Evolutionary conservation across 2,113 vertebrate species (phyloP), one percentile per base, ranked within the genome.

Genomic region (Loxodonta africana): DNA sequence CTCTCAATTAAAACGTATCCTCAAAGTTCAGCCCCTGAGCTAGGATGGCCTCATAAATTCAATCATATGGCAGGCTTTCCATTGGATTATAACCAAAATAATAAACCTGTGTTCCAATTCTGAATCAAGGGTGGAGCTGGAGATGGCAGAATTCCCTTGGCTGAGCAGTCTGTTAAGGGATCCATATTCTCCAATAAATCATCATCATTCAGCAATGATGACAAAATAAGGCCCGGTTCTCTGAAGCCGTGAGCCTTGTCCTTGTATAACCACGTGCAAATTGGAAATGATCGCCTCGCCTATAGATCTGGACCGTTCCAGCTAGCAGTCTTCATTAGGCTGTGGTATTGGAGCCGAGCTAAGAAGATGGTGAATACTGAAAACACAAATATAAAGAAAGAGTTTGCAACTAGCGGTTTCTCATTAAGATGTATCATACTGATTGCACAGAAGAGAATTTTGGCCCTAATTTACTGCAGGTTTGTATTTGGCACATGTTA

Each of bases 401-500:
- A 97, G 89, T 98, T 98, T 98, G 97, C 90, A 97, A 98, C 98
- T 90, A 98, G 95, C n/a, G 76, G 63, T 96, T 97, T 97, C 97
- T 97, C 80, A 84, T 97, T 98, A 98, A 96, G 93, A 46, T 96
- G 78, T 96, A 97, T 0, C 1, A 95, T 20, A 26, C 94, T 20
- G 71, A 97, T 91, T 73, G 74, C 37, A 76, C 81, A 95, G 94
- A 98, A 95, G 8, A 62, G 96, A 98, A 98, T 98, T 97, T 87
- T 94, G 92, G 95, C 77, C 76, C 88, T 98, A 97, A 98, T 98
- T 98, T 98, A 99, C 99, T 99, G 98, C 96, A 99, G 99, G 99
- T 99, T 99, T 99, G 97, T 98, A 98, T 98, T 73, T 98, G 98
- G 98, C 98, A 96, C 96, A 91, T 83, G 78, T 98, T 99, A 99